These are phyloP conservation scores for Puffinus mauretanicus DNA, from an alignment of 2,113 vertebrate genomes.

Conservation along the genomic window DNA sequence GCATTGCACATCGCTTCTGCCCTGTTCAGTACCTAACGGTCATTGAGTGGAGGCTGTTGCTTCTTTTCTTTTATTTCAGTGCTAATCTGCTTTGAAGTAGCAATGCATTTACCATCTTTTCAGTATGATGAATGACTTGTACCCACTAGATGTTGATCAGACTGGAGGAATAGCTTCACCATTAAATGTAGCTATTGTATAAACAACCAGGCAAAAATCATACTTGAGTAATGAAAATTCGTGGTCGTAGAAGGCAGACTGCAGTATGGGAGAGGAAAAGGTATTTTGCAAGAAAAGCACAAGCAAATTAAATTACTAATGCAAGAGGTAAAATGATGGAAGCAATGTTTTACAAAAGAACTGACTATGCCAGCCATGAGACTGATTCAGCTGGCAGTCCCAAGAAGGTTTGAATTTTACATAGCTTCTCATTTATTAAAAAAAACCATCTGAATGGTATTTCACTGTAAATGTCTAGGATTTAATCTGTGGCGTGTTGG, in stretches of 20 bases:
- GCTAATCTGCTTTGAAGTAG: neutral
- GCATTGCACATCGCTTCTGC: neutral
- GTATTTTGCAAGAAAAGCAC: neutral
- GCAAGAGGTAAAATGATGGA: neutral
- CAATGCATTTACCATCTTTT: neutral
- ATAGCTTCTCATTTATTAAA: neutral
- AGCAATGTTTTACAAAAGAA: neutral
- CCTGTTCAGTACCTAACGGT: neutral
- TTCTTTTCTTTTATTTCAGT: neutral
- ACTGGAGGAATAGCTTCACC: neutral
- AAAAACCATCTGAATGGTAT: neutral
- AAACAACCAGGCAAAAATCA: neutral
- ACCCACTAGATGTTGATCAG: neutral
- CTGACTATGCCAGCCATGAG: neutral
- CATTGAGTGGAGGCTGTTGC: neutral
- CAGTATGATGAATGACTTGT: neutral
- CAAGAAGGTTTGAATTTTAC: neutral
- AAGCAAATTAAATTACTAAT: neutral
- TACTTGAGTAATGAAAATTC: neutral
- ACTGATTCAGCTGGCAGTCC: neutral
- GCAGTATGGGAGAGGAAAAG: neutral
- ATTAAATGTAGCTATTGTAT: neutral
- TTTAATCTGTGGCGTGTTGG: neutral
- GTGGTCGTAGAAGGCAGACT: neutral
- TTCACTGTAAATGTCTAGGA: neutral